Percentiles rank a stretch among this genome's conserved stretches.
phyloP scores from a whole-genome alignment of 37 sponge, comb jelly and placozoan genomes.

The Cladorhizidae sp. region DNA sequence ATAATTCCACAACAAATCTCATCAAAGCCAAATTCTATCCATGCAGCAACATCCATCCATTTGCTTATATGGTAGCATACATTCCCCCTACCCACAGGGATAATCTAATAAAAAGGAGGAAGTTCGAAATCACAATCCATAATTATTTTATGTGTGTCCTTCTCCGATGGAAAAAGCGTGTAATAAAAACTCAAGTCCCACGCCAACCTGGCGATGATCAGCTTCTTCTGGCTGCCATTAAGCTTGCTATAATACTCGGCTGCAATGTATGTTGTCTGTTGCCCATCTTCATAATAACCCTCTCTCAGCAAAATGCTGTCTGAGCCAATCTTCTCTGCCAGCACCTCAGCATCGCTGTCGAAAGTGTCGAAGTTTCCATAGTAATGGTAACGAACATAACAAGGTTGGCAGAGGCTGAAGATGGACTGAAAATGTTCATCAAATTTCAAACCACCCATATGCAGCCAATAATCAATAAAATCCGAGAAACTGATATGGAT shows the following conservation, averaged over 20 bases:
- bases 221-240: not conserved
- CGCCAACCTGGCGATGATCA: not conserved
- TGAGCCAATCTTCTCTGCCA: not conserved
- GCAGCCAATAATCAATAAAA: constrained; percentile 25
- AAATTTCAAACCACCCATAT: not conserved
- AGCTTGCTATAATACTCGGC: not conserved
- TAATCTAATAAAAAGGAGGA: too few species aligned
- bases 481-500: constrained; percentile 10
- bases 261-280: not conserved
- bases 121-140: constrained; percentile 7
- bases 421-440: constrained; percentile 39
- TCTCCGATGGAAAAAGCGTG: constrained; percentile 7
- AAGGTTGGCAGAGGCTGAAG: constrained; percentile 25
- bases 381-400: constrained; percentile 21
- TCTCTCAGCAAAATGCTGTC: not conserved
- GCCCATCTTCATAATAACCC: constrained; percentile 11
- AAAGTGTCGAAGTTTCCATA: constrained; percentile 39
- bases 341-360: constrained; percentile 15
- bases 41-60: too few species aligned
- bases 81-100: too few species aligned
- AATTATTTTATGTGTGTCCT: constrained; percentile 21
- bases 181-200: constrained; percentile 25
- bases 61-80: too few species aligned
- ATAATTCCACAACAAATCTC: too few species aligned
- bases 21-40: too few species aligned